Evolutionary conservation across 2,888 invertebrate species (phyloP).

Genomic region (Cactoblastis cactorum): DNA sequence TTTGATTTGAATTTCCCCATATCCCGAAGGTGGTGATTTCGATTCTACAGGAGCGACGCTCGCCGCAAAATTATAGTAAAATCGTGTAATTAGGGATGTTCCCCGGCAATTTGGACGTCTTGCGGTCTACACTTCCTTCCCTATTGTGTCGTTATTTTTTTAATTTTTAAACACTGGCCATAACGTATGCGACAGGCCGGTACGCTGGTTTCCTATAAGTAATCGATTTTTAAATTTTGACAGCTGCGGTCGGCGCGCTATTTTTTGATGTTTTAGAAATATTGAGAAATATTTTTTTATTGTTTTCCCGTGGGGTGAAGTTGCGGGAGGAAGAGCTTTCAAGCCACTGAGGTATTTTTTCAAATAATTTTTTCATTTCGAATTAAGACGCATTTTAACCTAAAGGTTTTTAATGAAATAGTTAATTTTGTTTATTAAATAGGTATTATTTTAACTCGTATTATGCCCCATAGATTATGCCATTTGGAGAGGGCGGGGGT

Average conservation of each 20-base stretch:
- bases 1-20: constrained; percentile 65
- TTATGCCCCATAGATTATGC: too few species aligned
- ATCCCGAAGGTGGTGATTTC: constrained; percentile 63
- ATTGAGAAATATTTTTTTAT: constrained; percentile 44
- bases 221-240: constrained; percentile 74
- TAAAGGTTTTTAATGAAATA: too few species aligned
- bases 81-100: constrained; percentile 69
- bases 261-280: constrained; percentile 38
- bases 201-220: constrained; percentile 36
- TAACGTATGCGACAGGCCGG: constrained; percentile 46
- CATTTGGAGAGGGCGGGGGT: too few species aligned
- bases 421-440: too few species aligned
- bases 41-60: constrained; percentile 38
- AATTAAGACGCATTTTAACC: too few species aligned
- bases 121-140: constrained; percentile 72
- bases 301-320: constrained; percentile 22
- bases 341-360: constrained; percentile 2
- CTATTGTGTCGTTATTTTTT: constrained; percentile 56
- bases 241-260: constrained; percentile 66
- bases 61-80: constrained; percentile 71
- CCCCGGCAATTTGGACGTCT: constrained; percentile 59
- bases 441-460: too few species aligned
- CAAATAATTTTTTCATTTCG: not conserved
- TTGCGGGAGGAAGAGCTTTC: not conserved
- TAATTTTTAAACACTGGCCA: constrained; percentile 27